Conservation (phyloP, 1,140 invertebrate genomes). For the Bathynomus jamesi region DNA sequence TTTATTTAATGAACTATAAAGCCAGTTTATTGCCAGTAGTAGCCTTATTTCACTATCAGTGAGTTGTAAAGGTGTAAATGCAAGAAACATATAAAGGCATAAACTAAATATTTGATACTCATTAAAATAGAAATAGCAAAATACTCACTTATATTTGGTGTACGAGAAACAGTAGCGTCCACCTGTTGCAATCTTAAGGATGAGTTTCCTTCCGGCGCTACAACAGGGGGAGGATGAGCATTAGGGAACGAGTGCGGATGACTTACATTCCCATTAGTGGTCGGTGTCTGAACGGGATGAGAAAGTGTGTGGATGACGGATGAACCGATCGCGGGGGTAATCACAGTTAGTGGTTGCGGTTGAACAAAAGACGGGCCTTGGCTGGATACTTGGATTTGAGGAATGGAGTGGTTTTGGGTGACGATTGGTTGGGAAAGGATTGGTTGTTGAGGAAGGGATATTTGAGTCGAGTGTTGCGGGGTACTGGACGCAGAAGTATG, state of each 20-base stretch:
- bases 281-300: not conserved
- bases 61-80: too few species aligned
- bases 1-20: too few species aligned
- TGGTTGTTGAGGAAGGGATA: not conserved
- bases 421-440: not conserved
- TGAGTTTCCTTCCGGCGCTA: not conserved
- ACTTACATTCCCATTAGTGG: not conserved
- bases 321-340: not conserved
- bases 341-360: not conserved
- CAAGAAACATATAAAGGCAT: too few species aligned
- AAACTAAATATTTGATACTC: too few species aligned
- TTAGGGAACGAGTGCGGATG: not conserved
- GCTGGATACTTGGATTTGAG: not conserved
- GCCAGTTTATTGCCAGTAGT: too few species aligned
- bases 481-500: not conserved
- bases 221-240: not conserved
- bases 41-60: too few species aligned
- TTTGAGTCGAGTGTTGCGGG: not conserved
- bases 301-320: not conserved
- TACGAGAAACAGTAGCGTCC: too few species aligned
- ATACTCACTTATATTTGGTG: too few species aligned
- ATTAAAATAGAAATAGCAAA: too few species aligned
- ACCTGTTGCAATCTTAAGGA: not conserved
- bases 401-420: not conserved
- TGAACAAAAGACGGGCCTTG: not conserved